Evolutionary conservation across 2,888 invertebrate species (phyloP).

Genomic region (Lysandra bellargus): DNA sequence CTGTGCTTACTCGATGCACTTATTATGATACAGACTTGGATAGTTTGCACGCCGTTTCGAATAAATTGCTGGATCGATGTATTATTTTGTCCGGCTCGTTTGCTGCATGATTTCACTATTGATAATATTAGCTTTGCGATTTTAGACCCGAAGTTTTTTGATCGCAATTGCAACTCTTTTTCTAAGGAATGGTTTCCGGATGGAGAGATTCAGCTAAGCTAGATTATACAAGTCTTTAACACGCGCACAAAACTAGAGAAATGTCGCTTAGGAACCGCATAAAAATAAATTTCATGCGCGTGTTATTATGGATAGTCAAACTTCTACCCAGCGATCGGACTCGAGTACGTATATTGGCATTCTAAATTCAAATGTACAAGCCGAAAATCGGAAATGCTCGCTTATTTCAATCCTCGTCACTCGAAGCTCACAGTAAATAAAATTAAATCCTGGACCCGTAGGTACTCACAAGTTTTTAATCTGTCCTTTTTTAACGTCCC

Average conservation of each 20-base stretch:
- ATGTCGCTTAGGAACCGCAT: too few relatives aligned
- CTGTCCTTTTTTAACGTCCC: slow-evolving; percentile 28
- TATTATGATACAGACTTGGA: slow-evolving; percentile 46
- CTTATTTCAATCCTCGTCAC: slow-evolving; percentile 19
- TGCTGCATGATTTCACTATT: background rate
- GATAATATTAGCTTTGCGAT: background rate
- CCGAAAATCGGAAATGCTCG: background rate
- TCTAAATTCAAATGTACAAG: slow-evolving; percentile 5
- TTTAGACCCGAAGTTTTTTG: background rate
- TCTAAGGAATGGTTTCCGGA: background rate
- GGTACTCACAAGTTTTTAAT: slow-evolving; percentile 28
- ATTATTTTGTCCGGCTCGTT: slow-evolving; percentile 30
- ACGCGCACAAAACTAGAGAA: too few relatives aligned
- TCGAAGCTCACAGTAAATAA: slow-evolving; percentile 17
- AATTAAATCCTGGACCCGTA: slow-evolving; percentile 21
- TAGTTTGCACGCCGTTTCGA: slow-evolving; percentile 43
- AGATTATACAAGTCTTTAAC: too few relatives aligned
- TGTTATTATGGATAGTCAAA: too few relatives aligned
- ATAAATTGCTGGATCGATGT: slow-evolving; percentile 29
- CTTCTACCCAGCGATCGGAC: too few relatives aligned
- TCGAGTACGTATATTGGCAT: background rate
- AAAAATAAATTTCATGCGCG: too few relatives aligned
- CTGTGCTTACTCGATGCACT: slow-evolving; percentile 54
- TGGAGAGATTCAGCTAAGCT: too few relatives aligned
- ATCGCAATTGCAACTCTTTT: background rate